These are phyloP conservation scores for Sturmia bella DNA, from an alignment of 2,888 invertebrate species.

Conservation along the genomic window DNA sequence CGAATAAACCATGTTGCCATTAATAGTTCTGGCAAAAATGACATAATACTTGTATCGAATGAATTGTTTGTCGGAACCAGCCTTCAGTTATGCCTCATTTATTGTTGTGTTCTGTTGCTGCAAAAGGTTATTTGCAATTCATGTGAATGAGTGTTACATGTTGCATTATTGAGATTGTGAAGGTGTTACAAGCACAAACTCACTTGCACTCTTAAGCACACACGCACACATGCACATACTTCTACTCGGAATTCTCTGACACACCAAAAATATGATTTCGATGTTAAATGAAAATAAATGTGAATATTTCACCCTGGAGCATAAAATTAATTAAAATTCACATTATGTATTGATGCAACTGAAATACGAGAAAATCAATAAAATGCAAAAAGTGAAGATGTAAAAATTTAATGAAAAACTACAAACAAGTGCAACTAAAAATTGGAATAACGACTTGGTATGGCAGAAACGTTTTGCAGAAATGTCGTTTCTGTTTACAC, in stretches of 20 bases:
- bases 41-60: neutral
- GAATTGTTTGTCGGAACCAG: neutral
- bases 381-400: constrained; percentile 9
- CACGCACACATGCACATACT: no score
- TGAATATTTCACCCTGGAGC: constrained; percentile 49
- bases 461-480: neutral
- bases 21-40: no score
- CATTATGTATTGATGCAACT: constrained; percentile 26
- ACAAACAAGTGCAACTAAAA: neutral
- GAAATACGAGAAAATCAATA: constrained; percentile 38
- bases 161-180: constrained; percentile 22
- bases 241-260: no score
- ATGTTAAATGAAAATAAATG: constrained; percentile 42
- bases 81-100: neutral
- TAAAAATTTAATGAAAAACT: neutral
- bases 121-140: constrained; percentile 1
- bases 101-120: neutral
- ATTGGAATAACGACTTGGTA: neutral
- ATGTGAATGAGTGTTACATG: constrained; percentile 9
- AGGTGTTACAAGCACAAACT: constrained; percentile 7
- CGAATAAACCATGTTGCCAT: no score
- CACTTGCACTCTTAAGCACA: neutral
- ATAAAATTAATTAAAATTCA: constrained; percentile 56
- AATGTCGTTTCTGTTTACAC: no score
- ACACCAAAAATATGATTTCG: constrained; percentile 10